Evolutionary conservation across 2,113 vertebrate species (phyloP), one percentile per base, ranked within the genome.

Genomic region (Cheirogaleus medius): DNA sequence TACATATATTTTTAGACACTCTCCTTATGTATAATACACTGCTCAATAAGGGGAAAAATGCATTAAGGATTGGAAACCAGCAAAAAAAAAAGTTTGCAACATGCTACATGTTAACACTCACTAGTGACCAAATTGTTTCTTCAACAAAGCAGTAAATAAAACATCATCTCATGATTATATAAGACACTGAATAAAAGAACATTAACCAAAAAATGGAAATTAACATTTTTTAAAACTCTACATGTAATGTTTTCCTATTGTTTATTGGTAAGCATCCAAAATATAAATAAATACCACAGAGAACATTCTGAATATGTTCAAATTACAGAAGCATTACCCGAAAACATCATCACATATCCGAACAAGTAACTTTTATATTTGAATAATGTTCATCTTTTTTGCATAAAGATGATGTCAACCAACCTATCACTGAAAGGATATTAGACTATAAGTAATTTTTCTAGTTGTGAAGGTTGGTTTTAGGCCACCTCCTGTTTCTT

Each of bases 351-450:
- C 49, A 60, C 27, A 2, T 81, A 91, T 91, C 21, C 82, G 39
- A 94, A 58, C 34, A 86, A 80, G 34, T 82, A 96, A 94, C 39
- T 96, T 76, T 44, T 84, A 78, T 39, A 85, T 74, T 3, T 89
- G 73, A 87, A 91, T 83, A 71, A 81, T 58, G 39, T 23, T 89
- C 32, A 66, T 54, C 47, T 44, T 74, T 91, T 94, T 81, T 47
- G 15, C 64, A 92, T 78, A 74, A 96, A 95, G 77, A 95, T 52
- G 54, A 94, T 39, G 34, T 11, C 76, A 97, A 95, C n/a, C 84
- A 96, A 81, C 21, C 34, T 71, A 87, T 76, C 34, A 77, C 1
- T 78, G 21, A 49, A 86, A 93, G 44, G n/a, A 29, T 32, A 71
- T 83, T 88, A 88, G 56, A 68, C 34, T 49, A 8, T 32, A 4